phyloP scores from a whole-genome alignment of 2,888 invertebrate species.

The Epirrhoe tristata region DNA sequence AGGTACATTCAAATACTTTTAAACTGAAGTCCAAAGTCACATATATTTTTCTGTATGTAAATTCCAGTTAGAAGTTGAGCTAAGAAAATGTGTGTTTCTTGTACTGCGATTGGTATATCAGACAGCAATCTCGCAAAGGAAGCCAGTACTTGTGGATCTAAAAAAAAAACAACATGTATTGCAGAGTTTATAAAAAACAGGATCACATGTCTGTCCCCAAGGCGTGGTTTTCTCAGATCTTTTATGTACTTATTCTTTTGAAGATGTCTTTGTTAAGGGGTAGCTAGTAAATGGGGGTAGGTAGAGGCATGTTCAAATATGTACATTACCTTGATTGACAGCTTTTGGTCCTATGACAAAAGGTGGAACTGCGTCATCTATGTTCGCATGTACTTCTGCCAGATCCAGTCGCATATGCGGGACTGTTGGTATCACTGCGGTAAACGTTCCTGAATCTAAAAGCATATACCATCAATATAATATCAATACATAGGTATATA shows the following conservation, averaged over 20 bases:
- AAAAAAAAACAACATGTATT: not conserved
- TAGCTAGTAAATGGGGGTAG: too few species aligned
- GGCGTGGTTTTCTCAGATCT: too few species aligned
- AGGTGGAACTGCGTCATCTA: conserved; percentile 9
- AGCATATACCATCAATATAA: not conserved
- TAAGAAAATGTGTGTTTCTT: conserved; percentile 14
- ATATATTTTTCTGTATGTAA: conserved; percentile 31
- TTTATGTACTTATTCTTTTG: too few species aligned
- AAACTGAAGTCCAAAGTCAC: conserved; percentile 31
- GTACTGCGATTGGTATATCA: not conserved
- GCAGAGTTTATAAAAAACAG: not conserved
- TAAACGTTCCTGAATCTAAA: conserved; percentile 26
- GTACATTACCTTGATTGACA: conserved; percentile 3
- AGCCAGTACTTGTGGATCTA: conserved; percentile 30
- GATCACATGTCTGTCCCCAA: too few species aligned
- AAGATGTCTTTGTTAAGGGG: too few species aligned
- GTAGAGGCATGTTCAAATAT: not conserved
- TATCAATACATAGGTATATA: too few species aligned
- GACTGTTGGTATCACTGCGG: conserved; percentile 27
- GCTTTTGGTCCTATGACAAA: conserved; percentile 19
- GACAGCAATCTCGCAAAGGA: conserved; percentile 5
- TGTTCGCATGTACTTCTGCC: conserved; percentile 25
- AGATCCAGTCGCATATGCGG: conserved; percentile 26
- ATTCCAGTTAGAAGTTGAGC: conserved; percentile 23
- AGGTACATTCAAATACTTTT: conserved; percentile 9